Evolutionary conservation across 2,888 invertebrate species (phyloP).

Genomic region (Drosophila nigritarsus): DNA sequence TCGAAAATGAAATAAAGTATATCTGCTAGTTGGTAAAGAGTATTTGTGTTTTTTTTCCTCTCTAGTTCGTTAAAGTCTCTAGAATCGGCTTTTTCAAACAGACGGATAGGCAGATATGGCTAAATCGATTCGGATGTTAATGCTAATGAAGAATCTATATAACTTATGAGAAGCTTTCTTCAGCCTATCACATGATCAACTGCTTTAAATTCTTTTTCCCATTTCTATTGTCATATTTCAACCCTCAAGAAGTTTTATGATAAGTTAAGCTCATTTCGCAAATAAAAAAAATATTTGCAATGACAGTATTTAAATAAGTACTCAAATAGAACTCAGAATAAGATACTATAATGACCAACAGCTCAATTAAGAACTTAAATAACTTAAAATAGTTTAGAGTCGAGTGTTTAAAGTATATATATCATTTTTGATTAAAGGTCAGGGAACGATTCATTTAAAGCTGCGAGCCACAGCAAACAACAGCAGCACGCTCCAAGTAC

Average conservation of each 20-base stretch:
- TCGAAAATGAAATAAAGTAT: background rate
- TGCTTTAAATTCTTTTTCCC: no score
- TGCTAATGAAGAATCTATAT: background rate
- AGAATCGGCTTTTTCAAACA: background rate
- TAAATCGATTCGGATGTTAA: background rate
- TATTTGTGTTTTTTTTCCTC: no score
- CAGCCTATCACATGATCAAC: background rate
- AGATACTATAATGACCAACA: background rate
- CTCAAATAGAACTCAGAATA: background rate
- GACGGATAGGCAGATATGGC: fast-evolving
- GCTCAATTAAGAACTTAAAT: background rate
- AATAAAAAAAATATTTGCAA: background rate
- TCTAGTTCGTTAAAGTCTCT: background rate
- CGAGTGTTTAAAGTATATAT: slow-evolving; percentile 12
- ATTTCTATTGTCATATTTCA: background rate
- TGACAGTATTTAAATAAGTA: background rate
- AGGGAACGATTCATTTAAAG: slow-evolving; percentile 53
- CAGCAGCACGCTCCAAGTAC: slow-evolving; percentile 75
- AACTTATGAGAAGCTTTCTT: background rate
- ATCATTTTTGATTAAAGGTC: slow-evolving; percentile 72
- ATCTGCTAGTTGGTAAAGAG: background rate
- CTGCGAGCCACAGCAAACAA: slow-evolving; percentile 38
- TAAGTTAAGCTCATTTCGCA: background rate
- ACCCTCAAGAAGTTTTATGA: background rate
- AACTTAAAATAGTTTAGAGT: background rate